These are phyloP conservation scores for Tromatobia lineatoria DNA, from an alignment of 2,888 invertebrate genomes.

Conservation along the genomic window DNA sequence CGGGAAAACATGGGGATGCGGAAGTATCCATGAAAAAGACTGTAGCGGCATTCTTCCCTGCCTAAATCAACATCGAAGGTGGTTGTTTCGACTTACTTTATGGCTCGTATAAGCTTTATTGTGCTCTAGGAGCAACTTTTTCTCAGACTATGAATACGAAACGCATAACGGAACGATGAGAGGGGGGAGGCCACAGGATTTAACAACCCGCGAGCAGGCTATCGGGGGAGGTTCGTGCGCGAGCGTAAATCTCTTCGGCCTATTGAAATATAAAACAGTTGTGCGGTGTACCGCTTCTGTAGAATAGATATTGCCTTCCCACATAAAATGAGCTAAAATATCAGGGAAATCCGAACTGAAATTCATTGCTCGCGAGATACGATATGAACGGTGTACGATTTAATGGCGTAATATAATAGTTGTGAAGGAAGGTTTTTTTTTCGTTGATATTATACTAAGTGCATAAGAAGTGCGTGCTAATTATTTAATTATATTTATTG, in stretches of 20 bases:
- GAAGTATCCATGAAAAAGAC: slow-evolving; percentile 39
- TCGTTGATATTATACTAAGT: too few species aligned
- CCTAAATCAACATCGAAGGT: slow-evolving; percentile 79
- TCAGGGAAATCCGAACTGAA: slow-evolving; percentile 11
- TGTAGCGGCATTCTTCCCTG: slow-evolving; percentile 58
- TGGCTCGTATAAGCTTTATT: slow-evolving; percentile 82
- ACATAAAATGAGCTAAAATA: not conserved
- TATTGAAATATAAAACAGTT: slow-evolving; percentile 75
- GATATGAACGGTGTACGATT: not conserved
- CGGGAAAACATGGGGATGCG: slow-evolving; percentile 26
- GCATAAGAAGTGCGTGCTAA: not conserved
- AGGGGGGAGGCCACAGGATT: slow-evolving; percentile 74
- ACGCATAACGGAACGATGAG: slow-evolving; percentile 74
- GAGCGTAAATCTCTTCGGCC: slow-evolving; percentile 75
- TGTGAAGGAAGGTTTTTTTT: not conserved
- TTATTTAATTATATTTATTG: not conserved
- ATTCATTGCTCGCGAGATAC: not conserved
- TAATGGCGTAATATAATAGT: not conserved
- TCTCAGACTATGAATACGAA: slow-evolving; percentile 83
- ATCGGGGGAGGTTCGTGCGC: slow-evolving; percentile 48
- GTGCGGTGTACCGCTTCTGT: slow-evolving; percentile 53
- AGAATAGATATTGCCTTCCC: slow-evolving; percentile 48
- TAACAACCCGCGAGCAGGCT: slow-evolving; percentile 75
- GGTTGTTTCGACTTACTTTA: slow-evolving; percentile 80
- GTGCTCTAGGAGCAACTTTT: slow-evolving; percentile 82